Percentiles rank a stretch among this genome's conserved stretches.
Evolutionary conservation across 2,888 invertebrate species (phyloP).

Genomic region (Synergus gifuensis): DNA sequence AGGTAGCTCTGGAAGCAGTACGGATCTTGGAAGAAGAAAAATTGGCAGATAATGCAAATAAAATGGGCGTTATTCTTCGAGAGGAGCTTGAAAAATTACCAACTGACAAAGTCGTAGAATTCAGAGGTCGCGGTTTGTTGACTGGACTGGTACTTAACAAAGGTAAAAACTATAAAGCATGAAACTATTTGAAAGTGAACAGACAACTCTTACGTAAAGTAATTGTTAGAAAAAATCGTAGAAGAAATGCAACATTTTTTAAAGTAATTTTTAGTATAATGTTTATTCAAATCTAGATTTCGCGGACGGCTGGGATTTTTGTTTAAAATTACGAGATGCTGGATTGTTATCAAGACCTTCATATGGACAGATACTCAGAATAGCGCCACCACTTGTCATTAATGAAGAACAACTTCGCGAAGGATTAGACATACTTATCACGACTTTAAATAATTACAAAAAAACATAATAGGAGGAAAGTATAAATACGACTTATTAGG

Average conservation of each 20-base stretch:
- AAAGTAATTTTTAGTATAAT: background rate
- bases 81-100: slow-evolving; percentile 82
- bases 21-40: slow-evolving; percentile 87
- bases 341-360: slow-evolving; percentile 87
- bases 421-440: slow-evolving; percentile 80
- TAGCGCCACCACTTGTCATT: slow-evolving; percentile 86
- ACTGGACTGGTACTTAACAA: slow-evolving; percentile 87
- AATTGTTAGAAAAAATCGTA: too few relatives aligned
- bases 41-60: slow-evolving; percentile 85
- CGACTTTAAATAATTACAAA: slow-evolving; percentile 9
- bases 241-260: too few relatives aligned
- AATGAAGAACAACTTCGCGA: slow-evolving; percentile 81
- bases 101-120: slow-evolving; percentile 82
- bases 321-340: slow-evolving; percentile 81
- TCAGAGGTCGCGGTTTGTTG: slow-evolving; percentile 88
- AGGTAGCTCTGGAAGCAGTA: slow-evolving; percentile 86
- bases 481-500: background rate
- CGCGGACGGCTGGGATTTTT: slow-evolving; percentile 84
- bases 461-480: background rate
- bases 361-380: slow-evolving; percentile 85
- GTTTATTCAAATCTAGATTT: slow-evolving; percentile 77
- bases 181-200: background rate
- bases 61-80: slow-evolving; percentile 84
- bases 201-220: too few relatives aligned
- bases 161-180: slow-evolving; percentile 77